A percentile compares a stretch with the other conserved stretches of the same genome.
Evolutionary conservation across 2,113 vertebrate genomes (phyloP).

Genomic region (Rousettus leschenaultii): DNA sequence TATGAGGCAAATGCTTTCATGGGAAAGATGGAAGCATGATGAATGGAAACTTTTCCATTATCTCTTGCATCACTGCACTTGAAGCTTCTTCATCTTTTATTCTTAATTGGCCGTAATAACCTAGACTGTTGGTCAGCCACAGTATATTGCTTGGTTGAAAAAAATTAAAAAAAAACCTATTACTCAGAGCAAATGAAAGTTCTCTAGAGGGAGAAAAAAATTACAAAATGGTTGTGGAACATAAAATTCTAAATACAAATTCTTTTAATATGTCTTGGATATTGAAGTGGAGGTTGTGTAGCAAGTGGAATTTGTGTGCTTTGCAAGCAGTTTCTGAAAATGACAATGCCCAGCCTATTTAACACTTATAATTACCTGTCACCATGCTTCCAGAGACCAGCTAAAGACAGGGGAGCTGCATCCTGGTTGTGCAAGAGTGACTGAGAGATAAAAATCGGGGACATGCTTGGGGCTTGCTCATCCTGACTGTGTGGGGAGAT

Average conservation of each 20-base stretch:
- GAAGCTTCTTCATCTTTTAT: constrained; percentile 23
- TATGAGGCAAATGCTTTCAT: constrained; percentile 1
- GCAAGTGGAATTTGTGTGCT: constrained; percentile 49
- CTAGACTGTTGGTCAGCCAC: background rate
- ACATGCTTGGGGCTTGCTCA: background rate
- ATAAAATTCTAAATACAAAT: constrained; percentile 58
- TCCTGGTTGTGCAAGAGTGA: constrained; percentile 35
- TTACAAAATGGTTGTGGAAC: constrained; percentile 1
- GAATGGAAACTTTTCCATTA: constrained; percentile 1
- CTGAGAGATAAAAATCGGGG: constrained; percentile 65
- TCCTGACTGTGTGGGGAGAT: constrained; percentile 36
- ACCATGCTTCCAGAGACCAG: constrained; percentile 37
- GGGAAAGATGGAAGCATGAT: background rate
- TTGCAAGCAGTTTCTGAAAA: constrained; percentile 71
- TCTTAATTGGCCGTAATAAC: constrained; percentile 35
- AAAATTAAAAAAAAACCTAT: background rate
- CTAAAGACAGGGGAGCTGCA: constrained; percentile 49
- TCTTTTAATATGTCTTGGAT: constrained; percentile 60
- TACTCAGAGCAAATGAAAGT: constrained; percentile 30
- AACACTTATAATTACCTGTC: constrained; percentile 77
- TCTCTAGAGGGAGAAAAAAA: constrained; percentile 29
- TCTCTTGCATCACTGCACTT: background rate
- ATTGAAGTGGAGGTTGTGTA: background rate
- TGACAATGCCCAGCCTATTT: constrained; percentile 60
- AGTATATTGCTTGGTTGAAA: constrained; percentile 28